Evolutionary conservation across 2,888 invertebrate species (phyloP), one percentile per base, ranked within the genome.

Genomic region (Panorpa germanica): DNA sequence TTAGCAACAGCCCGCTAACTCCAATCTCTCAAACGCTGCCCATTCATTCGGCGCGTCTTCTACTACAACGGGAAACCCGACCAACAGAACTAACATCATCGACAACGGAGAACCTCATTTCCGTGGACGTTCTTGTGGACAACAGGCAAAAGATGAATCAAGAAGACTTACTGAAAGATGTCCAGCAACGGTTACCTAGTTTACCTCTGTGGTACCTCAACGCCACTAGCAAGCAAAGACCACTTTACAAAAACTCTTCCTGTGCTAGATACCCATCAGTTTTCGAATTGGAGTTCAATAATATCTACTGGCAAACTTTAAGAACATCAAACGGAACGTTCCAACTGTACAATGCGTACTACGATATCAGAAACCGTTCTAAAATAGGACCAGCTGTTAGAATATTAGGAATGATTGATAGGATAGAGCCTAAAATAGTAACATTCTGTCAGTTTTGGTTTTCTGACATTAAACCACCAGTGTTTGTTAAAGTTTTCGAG

Each of bases 401-500:
- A 23, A 69, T 90, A 29, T 63, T 90, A 23, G 77, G 74, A 24
- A 90, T 90, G 75, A 83, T 90, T 48, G 77, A 90, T 55, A 65
- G 85, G 35, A 80, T 88, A 42, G 78, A 81, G 48, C 90, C 88
- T 1, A 70, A 69, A 32, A 68, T 80, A 14, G 67, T 68, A 41
- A 85, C 81, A 5, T 78, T 70, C 53, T 88, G 85, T 52, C 88
- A 82, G 52, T 67, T 88, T 41, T 88, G 85, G 88, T 88, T 78
- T 56, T 80, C 82, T 42, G 75, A 74, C 19, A 73, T 75, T 41
- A 73, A 70, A 39, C 80, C 78, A 43, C 83, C 86, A 1, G 75
- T 75, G 16, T 66, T 82, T 15, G 71, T 80, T 10, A 75, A 78
- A 47, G 76, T 73, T 12, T 70, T 82, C 41, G 86, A 86, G 53